Evolutionary conservation across 2,113 vertebrate species (phyloP).

Genomic region (Centropristis striata): DNA sequence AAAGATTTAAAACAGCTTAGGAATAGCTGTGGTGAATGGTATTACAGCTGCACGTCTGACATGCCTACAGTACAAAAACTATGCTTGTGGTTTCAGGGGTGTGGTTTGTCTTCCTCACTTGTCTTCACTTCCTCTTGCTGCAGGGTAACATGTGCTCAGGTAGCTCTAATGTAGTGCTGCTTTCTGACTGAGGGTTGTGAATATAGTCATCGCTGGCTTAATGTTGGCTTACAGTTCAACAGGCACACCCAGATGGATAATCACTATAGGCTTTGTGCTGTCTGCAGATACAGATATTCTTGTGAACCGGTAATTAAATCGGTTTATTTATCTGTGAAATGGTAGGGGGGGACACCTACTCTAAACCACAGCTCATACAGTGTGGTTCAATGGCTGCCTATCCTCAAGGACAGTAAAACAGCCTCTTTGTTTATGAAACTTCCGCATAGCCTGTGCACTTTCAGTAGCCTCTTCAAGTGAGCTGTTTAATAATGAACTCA

Average conservation of each 20-base stretch:
- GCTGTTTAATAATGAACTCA: conserved; percentile 54
- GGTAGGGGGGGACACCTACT: conserved; percentile 54
- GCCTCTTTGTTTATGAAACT: conserved; percentile 28
- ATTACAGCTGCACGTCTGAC: conserved; percentile 44
- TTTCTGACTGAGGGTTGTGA: conserved; percentile 29
- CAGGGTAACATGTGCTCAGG: conserved; percentile 30
- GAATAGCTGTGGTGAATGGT: conserved; percentile 7
- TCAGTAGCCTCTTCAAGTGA: neutral
- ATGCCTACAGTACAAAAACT: conserved; percentile 21
- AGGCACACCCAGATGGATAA: conserved; percentile 69
- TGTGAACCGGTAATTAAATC: conserved; percentile 52
- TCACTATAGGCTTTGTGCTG: conserved; percentile 53
- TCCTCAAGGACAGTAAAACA: conserved; percentile 48
- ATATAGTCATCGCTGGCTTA: conserved; percentile 41
- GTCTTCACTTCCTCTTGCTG: conserved; percentile 69
- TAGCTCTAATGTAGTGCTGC: conserved; percentile 20
- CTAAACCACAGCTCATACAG: conserved; percentile 36
- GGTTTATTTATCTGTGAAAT: conserved; percentile 67
- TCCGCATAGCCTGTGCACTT: neutral
- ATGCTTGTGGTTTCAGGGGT: conserved; percentile 51
- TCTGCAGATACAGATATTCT: conserved; percentile 39
- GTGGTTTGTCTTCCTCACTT: conserved; percentile 55
- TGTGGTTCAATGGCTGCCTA: conserved; percentile 29
- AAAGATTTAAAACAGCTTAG: conserved; percentile 14
- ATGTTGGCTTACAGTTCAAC: conserved; percentile 27